Evolutionary conservation across 1,140 invertebrate species (phyloP), one percentile per base, ranked within the genome.

Genomic region (Eriosoma lanigerum): DNA sequence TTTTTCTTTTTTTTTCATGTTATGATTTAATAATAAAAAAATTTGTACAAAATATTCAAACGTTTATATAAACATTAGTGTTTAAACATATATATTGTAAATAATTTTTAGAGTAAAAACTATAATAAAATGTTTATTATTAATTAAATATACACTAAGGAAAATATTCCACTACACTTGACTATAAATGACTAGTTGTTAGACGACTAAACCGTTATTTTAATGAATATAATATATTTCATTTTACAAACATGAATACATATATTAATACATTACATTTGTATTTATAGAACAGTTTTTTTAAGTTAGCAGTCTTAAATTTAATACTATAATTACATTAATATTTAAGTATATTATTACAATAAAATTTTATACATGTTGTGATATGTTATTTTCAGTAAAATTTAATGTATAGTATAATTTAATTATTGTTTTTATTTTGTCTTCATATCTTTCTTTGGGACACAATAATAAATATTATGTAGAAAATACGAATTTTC

Each of bases 381-480:
- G 75, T 78, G 75, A 78, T 78, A 78, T 78, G 75, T 78, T 78
- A 78, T 78, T 78, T 78, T 62, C 75, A 62, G 21, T 78, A 78
- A 78, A 62, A 46, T 58, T 19, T 46, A 78, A 48, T 62, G 56
- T 78, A 78, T 38, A 60, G 56, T 48, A 24, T 58, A 60, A 46
- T 56, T 73, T 5, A 68, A 48, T 48, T 15, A 0, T 46, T 15
- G 5, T 46, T 21, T 46, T 24, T 19, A 8, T 32, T 29, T 17
- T n/a, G 46, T 50, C 52, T 19, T 8, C 52, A 1, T 17, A 15
- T n/a, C 15, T 54, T 6, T 54, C 15, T 54, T 1, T 15, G 52
- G 1, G 15, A 4, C 3, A n/a, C 52, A n/a, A n/a, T 54, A n/a
- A 38, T 38, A 38, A 38, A 38, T 38, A 3, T 3, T 4, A 38